Evolutionary conservation across 2,797 vertebrate species (phyloP), one percentile per base, ranked within the genome.

Genomic region (Coregonus sp.): DNA sequence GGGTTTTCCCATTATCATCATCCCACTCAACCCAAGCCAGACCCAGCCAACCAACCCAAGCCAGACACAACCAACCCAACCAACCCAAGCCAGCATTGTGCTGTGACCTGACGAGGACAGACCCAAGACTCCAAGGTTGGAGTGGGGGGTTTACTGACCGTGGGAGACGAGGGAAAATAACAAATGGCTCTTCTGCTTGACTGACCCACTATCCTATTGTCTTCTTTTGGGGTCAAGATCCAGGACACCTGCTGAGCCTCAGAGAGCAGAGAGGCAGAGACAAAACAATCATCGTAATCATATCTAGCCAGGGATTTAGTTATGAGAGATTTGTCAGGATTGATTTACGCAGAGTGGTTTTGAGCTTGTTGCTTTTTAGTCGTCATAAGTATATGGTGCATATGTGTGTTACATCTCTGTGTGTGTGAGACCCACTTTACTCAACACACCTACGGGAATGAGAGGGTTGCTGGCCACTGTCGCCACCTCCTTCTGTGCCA

Each of bases 241-340:
- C 70, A 40, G 80, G 84, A 74, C 81, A 81, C 77, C 85, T 76
- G 78, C 81, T 86, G 77, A n/a, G 82, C 72, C 76, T 50, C 31
- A 40, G 31, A 63, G 14, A 15, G 18, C n/a, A 61, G 9, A 51
- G 63, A 54, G 52, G 54, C 14, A 56, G 54, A 18, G 54, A 14
- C 12, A 66, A 66, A 67, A 66, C 50, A n/a, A 37, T 59, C 35
- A 73, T 75, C 12, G 31, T 68, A 61, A 59, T 20, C 40, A 51
- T 31, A 56, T 52, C 25, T 6, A 70, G 51, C 51, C 61, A 65
- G 56, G 52, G 67, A 79, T 74, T 73, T 78, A 65, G 20, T 63
- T 25, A 29, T 15, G 35, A 3, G 35, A 69, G 70, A 72, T 70
- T 74, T 63, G 59, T 63, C 72, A 25, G 54, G 67, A 54, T 5